Percentiles rank a stretch among this genome's conserved stretches.
Conservation (phyloP, 2,797 vertebrate genomes). For the Sphenodon punctatus region DNA sequence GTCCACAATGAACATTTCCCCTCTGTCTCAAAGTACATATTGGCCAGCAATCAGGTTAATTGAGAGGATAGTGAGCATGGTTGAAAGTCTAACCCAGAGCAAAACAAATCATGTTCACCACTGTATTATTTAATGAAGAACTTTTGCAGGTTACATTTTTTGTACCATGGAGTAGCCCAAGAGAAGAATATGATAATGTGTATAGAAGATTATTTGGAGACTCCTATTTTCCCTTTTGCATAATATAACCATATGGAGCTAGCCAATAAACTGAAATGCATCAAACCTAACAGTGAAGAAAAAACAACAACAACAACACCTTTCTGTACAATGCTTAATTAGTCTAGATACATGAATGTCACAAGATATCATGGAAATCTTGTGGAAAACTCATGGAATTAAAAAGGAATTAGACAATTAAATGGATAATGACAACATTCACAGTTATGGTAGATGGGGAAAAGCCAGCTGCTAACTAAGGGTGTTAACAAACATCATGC, state of each 20-base stretch:
- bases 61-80: background rate
- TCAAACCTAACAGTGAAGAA: constrained; percentile 50
- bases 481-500: too few species aligned
- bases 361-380: constrained; percentile 34
- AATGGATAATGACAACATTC: constrained; percentile 26
- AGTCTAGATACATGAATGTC: constrained; percentile 10
- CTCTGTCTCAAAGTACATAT: background rate
- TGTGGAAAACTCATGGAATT: background rate
- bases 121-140: background rate
- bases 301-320: background rate
- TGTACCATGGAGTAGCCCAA: too few species aligned
- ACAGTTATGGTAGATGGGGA: constrained; percentile 12
- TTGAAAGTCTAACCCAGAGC: background rate
- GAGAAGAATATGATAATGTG: background rate
- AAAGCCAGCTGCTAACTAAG: too few species aligned
- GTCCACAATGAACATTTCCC: background rate
- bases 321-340: constrained; percentile 44
- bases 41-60: constrained; percentile 3
- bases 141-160: too few species aligned
- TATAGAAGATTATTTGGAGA: constrained; percentile 7
- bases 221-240: constrained; percentile 15
- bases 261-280: constrained; percentile 39
- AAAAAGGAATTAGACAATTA: constrained; percentile 47
- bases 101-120: background rate
- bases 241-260: constrained; percentile 28